Base-by-base conservation (phyloP, 2,888 invertebrate genomes). In the Machimus rusticus region DNA sequence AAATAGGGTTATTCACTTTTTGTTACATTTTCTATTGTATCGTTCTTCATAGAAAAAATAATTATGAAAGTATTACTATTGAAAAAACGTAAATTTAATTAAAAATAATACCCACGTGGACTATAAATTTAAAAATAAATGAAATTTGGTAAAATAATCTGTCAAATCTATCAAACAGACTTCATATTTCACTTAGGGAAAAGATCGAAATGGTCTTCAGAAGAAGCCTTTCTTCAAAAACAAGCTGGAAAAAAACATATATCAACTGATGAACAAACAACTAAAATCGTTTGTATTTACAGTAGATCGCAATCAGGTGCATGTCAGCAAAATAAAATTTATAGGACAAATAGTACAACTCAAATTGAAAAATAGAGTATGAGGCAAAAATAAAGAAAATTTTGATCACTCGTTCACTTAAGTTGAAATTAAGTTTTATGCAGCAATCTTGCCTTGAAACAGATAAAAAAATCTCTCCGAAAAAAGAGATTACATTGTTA, bases 381-480 rank as follows among this genome's bases (percentile, higher is more conserved):
- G 66, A 66, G 66, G 66, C 66, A 66, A 66, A 66, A 28, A 28
- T 66, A 66, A 23, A 2, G 3, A 78, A 46, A 46, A 78, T 8
- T 39, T 66, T 34, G 86, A 76, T 87, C 88, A 88, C 87, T 86
- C 82, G 46, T 87, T 87, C 87, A 87, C 86, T 88, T 88, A 78
- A 88, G 87, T 86, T 88, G 88, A 87, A 88, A 87, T 88, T 87
- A 87, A 88, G 86, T 88, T 86, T 82, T 82, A 19, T 46, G 43
- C 46, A 87, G 87, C 87, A 87, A 87, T 88, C 87, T 87, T 87
- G 74, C 87, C 84, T 88, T 86, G 86, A 78, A 87, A 79, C 84
- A 86, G 85, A 19, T 16, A 74, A 74, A 74, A 85, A 81, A 86
- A 76, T 55, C 57, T 87, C 82, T 76, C 28, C 34, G 14, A 37